These are phyloP conservation scores for Melopsittacus undulatus DNA, from an alignment of 2,797 vertebrate species.

Conservation along the genomic window DNA sequence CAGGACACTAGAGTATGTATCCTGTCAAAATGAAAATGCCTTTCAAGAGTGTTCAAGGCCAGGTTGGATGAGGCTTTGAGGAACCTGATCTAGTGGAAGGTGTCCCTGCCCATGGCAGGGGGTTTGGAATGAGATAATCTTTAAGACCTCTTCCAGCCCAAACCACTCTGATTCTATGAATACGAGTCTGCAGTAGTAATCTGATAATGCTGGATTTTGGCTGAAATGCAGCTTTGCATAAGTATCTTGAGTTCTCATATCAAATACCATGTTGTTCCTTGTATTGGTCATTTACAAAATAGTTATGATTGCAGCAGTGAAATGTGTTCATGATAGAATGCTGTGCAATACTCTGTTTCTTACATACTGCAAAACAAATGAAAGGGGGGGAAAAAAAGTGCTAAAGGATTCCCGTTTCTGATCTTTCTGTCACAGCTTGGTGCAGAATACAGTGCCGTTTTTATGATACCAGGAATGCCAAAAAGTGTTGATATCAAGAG, in stretches of 20 bases:
- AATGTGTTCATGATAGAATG: neutral
- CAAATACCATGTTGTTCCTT: neutral
- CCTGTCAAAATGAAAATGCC: neutral
- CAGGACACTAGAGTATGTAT: neutral
- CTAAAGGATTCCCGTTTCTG: neutral
- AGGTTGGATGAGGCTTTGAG: neutral
- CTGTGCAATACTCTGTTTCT: neutral
- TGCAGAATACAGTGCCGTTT: neutral
- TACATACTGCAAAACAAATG: fast-evolving
- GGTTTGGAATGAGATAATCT: neutral
- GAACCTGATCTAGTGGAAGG: neutral
- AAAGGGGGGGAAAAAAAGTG: neutral
- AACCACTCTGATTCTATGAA: neutral
- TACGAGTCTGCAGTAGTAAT: neutral
- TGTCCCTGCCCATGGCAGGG: neutral
- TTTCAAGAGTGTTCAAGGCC: neutral
- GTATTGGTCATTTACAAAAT: neutral
- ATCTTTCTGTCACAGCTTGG: neutral
- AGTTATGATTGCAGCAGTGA: neutral
- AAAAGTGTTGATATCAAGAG: neutral
- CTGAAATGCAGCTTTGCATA: neutral
- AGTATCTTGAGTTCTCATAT: neutral
- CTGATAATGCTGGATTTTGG: neutral
- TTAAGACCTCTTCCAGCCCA: neutral
- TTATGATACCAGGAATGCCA: neutral